phyloP scores from a whole-genome alignment of 30 jellyfish, hydroid and myxozoan species.

The Sanderia malayensis region DNA sequence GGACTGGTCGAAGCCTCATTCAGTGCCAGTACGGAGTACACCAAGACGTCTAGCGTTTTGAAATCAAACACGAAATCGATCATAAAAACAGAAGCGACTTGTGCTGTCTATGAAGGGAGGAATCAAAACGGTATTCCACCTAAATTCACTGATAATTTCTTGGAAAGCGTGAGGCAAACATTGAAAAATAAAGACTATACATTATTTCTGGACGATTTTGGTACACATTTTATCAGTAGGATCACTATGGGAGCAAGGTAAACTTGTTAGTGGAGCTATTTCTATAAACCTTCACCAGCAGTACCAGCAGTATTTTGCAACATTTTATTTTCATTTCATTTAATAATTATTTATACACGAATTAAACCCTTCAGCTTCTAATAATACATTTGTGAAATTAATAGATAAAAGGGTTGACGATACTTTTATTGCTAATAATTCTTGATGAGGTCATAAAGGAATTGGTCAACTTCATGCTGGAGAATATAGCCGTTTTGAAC shows the following conservation, averaged over 20 bases:
- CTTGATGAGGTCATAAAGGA: too few relatives aligned
- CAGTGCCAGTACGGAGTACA: slow-evolving; percentile 57
- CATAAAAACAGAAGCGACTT: slow-evolving; percentile 49
- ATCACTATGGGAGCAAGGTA: slow-evolving; percentile 60
- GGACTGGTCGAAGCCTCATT: slow-evolving; percentile 36
- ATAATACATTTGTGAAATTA: not conserved
- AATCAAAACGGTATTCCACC: slow-evolving; percentile 54
- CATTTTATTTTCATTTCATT: not conserved
- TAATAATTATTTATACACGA: not conserved
- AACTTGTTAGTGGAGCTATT: not conserved
- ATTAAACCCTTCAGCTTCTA: not conserved
- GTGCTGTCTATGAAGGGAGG: slow-evolving; percentile 42
- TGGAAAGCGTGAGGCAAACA: slow-evolving; percentile 18
- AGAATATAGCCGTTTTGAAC: not conserved
- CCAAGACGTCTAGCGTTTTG: slow-evolving; percentile 29
- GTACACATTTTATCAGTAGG: slow-evolving; percentile 34
- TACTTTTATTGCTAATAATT: too few relatives aligned
- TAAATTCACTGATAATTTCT: slow-evolving; percentile 20
- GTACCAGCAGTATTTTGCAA: not conserved
- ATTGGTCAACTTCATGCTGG: too few relatives aligned
- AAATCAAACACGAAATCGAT: slow-evolving; percentile 38
- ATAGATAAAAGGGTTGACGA: too few relatives aligned
- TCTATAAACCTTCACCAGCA: not conserved
- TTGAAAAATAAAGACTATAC: slow-evolving; percentile 4
- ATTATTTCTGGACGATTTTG: slow-evolving; percentile 34